Conservation (phyloP, 1,140 invertebrate genomes). For the Polypedilum vanderplanki region DNA sequence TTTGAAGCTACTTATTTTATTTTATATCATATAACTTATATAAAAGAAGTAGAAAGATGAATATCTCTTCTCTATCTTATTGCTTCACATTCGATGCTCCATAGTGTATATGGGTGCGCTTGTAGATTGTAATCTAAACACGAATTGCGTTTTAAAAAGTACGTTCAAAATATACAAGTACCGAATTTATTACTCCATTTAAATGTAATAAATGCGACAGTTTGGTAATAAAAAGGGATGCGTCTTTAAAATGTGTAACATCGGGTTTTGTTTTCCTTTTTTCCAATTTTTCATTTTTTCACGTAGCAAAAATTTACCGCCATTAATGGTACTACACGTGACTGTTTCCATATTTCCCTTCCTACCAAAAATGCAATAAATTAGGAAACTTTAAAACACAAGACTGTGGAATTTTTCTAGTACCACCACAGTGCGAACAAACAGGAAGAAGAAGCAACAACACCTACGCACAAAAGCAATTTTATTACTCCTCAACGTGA, state of each 20-base stretch:
- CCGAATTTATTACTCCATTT: conserved; percentile 23
- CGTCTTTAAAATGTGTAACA: not conserved
- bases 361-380: not conserved
- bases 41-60: not conserved
- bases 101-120: not conserved
- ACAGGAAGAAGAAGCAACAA: not conserved
- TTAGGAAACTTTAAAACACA: not conserved
- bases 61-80: not conserved
- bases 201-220: conserved; percentile 24
- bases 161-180: not conserved
- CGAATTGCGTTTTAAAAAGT: conserved; percentile 27
- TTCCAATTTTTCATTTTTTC: not conserved
- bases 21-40: not conserved
- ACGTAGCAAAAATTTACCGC: not conserved
- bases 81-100: not conserved
- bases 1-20: not conserved
- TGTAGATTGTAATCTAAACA: conserved; percentile 12
- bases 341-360: conserved; percentile 9
- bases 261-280: not conserved
- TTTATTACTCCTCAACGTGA: not conserved
- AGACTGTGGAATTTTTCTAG: not conserved
- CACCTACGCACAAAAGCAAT: not conserved
- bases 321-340: conserved; percentile 9
- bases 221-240: conserved; percentile 8
- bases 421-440: not conserved